These are phyloP conservation scores for Chaunax sp. DNA, from an alignment of 2,797 vertebrate species.

Conservation along the genomic window DNA sequence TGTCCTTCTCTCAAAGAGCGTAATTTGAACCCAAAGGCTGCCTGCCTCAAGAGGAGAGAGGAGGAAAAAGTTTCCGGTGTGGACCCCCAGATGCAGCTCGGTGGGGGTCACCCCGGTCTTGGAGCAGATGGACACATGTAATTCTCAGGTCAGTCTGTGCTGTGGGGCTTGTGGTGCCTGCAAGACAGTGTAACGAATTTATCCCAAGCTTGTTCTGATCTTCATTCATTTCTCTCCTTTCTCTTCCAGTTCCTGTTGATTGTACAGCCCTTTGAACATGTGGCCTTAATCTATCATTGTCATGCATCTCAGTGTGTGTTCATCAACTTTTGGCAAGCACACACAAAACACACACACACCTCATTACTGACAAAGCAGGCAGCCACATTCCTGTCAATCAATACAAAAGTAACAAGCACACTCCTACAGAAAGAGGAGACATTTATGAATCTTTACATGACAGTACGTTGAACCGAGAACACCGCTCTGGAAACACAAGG, in stretches of 20 bases:
- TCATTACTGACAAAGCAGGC: conserved; percentile 72
- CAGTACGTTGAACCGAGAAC: conserved; percentile 61
- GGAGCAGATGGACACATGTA: conserved; percentile 93
- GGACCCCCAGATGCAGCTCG: conserved; percentile 93
- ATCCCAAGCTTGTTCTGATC: conserved; percentile 1
- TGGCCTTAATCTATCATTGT: conserved; percentile 86
- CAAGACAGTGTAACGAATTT: not conserved
- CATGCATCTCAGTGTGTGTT: conserved; percentile 81
- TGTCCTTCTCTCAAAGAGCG: conserved; percentile 84
- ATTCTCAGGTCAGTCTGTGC: conserved; percentile 71
- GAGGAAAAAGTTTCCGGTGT: conserved; percentile 96
- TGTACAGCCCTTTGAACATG: conserved; percentile 81
- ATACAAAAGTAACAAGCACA: conserved; percentile 68
- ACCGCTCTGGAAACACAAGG: conserved; percentile 57
- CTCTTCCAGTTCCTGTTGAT: conserved; percentile 75
- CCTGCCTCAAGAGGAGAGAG: conserved; percentile 98
- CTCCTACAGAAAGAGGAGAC: conserved; percentile 46
- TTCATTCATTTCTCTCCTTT: conserved; percentile 18
- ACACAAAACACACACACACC: conserved; percentile 59
- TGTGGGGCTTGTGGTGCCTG: not conserved
- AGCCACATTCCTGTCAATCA: conserved; percentile 75
- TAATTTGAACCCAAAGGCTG: conserved; percentile 98
- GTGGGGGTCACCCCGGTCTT: conserved; percentile 89
- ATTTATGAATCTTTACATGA: conserved; percentile 59
- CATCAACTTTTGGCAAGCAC: conserved; percentile 63